Percentiles rank a stretch among this genome's conserved stretches.
Conservation (phyloP, 2,797 vertebrate species). For the Setipinna tenuifilis region DNA sequence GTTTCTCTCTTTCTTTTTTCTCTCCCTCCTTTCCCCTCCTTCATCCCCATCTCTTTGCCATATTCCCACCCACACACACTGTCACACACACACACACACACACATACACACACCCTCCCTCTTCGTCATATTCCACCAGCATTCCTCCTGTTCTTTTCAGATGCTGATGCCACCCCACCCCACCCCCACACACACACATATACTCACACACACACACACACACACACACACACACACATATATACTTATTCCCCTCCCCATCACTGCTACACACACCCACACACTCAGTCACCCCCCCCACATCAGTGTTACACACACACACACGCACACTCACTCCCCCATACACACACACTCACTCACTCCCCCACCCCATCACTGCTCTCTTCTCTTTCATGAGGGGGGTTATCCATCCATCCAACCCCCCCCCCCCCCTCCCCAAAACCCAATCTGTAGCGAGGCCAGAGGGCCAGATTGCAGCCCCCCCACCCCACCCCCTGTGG, state of each 20-base stretch:
- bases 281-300: background rate
- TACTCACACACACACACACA: no score
- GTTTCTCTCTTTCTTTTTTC: background rate
- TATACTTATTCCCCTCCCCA: no score
- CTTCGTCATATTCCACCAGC: background rate
- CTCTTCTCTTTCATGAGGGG: slow-evolving; percentile 43
- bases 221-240: no score
- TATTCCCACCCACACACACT: background rate
- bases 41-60: background rate
- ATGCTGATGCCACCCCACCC: slow-evolving; percentile 42
- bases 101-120: background rate
- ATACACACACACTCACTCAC: no score
- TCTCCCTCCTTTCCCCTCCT: background rate
- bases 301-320: no score
- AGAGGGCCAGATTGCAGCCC: background rate
- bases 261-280: background rate
- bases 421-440: background rate
- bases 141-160: slow-evolving; percentile 38
- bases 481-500: slow-evolving; percentile 13
- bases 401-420: slow-evolving; percentile 42
- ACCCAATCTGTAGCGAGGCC: slow-evolving; percentile 5
- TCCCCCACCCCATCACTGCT: slow-evolving; percentile 20
- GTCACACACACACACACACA: no score
- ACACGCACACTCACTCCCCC: no score
- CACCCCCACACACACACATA: no score